Evolutionary conservation across 2,113 vertebrate genomes (phyloP).

Genomic region (Gallinago jamesoni): DNA sequence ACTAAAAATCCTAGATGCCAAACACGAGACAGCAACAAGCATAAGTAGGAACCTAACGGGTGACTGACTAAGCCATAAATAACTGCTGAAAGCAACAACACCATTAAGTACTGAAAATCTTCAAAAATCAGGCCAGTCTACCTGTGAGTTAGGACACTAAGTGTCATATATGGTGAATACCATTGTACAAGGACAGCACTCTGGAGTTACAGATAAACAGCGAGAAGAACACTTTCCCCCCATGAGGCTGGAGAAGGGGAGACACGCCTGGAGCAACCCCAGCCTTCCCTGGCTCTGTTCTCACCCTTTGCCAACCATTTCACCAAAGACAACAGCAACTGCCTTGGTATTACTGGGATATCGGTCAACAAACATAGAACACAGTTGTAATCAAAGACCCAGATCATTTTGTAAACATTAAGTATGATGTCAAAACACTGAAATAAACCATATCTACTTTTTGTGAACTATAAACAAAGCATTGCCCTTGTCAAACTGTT

Average conservation of each 20-base stretch:
- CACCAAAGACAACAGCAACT: background rate
- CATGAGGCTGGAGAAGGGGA: background rate
- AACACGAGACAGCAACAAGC: fast-evolving
- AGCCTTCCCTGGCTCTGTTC: background rate
- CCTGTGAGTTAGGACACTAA: fast-evolving
- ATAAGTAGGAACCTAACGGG: fast-evolving
- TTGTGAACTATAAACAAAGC: background rate
- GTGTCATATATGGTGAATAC: fast-evolving
- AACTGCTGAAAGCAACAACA: background rate
- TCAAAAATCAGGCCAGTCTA: fast-evolving
- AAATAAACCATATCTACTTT: background rate
- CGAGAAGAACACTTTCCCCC: background rate
- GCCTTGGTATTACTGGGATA: background rate
- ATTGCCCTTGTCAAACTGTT: background rate
- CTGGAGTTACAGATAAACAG: background rate
- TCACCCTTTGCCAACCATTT: background rate
- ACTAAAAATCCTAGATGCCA: background rate
- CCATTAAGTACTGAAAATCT: background rate
- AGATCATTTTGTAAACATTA: background rate
- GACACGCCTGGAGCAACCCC: fast-evolving
- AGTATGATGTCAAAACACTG: background rate
- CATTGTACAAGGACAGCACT: background rate
- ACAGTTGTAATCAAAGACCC: background rate
- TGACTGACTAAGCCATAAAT: background rate
- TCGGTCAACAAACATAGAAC: background rate